Base-by-base conservation (phyloP, 2,797 vertebrate species). In the Triplophysa yarkandensis region DNA sequence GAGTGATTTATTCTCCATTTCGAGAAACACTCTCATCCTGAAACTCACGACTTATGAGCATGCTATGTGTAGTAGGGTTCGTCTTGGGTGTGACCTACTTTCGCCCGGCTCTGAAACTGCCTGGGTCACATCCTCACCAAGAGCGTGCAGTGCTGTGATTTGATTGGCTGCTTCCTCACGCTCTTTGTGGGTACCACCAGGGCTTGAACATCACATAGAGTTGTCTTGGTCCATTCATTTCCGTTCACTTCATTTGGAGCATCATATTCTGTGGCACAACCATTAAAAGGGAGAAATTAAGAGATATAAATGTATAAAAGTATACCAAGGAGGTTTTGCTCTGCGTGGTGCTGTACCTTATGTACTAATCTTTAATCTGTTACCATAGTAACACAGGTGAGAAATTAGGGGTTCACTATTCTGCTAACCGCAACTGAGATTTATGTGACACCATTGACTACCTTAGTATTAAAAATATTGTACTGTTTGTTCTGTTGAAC, bases 301-400 rank as follows among this genome's bases (percentile, higher is more conserved):
- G 50, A 58, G 44, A 64, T 71, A 64, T 71, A 34, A 73, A 68
- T 65, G 62, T 73, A 46, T 54, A 36, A 67, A 70, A 75, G 85
- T 80, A 19, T 67, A 46, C 60, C 71, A 83, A 85, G 81, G 83
- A 83, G 85, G 85, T 80, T 88, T 50, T 83, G 87, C 87, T 90
- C 85, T 84, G 86, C 86, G 85, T 88, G 85, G 83, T 85, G 87
- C 87, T 86, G 87, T 86, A 85, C 83, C 85, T 67, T 78, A 84
- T 84, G 87, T 85, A 88, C 89, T 91, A 88, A 92, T 92, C 91
- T 93, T 92, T 90, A 90, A 91, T 89, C 90, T 86, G 91, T 93
- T 92, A 88, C 91, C 90, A 75, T 84, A 78, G 82, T 80, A 41
- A 72, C 89, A 85, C 83, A 70, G 79, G 80, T 85, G 85, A n/a